Evolutionary conservation across 2,888 invertebrate genomes (phyloP), one percentile per base, ranked within the genome.

Genomic region (Teinopalpus imperialis): DNA sequence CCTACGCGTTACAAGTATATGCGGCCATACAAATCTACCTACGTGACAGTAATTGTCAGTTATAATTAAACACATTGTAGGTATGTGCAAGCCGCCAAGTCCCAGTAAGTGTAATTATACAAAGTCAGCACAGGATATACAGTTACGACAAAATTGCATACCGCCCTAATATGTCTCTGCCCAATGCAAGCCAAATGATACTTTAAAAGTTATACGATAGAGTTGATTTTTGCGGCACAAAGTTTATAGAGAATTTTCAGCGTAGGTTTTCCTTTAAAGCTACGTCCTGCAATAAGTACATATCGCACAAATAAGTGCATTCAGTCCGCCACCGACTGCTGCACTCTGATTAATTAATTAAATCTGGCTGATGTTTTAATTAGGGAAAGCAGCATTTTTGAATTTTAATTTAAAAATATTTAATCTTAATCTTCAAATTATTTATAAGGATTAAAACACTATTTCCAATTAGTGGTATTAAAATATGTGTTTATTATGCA

Each of bases 361-460:
- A 64, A 62, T 62, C 66, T 58, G 56, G 70, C 67, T 72, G 75
- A 76, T 69, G 68, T 76, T 81, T 79, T 81, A 81, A 83, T 83
- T 78, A 77, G 74, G 34, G 29, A 44, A 46, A 29, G 18, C 27
- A 36, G 40, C 32, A 16, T 42, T 42, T 42, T 31, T 13, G 4
- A 36, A 24, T 24, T 36, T 6, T 3, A 24, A 24, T 24, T 1
- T 20, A 20, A n/a, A n/a, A n/a, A n/a, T n/a, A n/a, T n/a, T n/a
- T n/a, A n/a, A n/a, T n/a, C n/a, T n/a, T n/a, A n/a, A n/a, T n/a
- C n/a, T n/a, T n/a, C n/a, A n/a, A n/a, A n/a, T n/a, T n/a, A n/a
- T n/a, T n/a, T n/a, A n/a, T n/a, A n/a, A n/a, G n/a, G n/a, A n/a
- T n/a, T n/a, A n/a, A n/a, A n/a, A n/a, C n/a, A n/a, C n/a, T n/a